Evolutionary conservation across 2,113 vertebrate species (phyloP).

Genomic region (Podarcis muralis): DNA sequence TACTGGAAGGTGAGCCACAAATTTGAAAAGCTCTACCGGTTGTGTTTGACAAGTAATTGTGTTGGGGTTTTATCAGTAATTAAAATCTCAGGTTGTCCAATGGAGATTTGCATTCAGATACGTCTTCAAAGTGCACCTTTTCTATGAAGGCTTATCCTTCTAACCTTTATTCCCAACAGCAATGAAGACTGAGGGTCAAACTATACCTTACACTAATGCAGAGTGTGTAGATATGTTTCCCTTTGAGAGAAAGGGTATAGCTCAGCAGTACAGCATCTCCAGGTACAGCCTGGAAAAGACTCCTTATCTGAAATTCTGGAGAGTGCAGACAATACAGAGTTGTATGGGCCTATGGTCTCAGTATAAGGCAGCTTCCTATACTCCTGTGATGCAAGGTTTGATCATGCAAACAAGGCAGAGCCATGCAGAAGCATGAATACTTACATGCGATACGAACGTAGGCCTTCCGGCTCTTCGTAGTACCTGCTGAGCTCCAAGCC

Average conservation of each 20-base stretch:
- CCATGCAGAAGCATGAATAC: slow-evolving; percentile 44
- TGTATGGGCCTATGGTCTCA: too few relatives aligned
- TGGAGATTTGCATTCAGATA: not conserved
- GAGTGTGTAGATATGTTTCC: too few relatives aligned
- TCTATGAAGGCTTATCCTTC: not conserved
- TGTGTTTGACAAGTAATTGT: not conserved
- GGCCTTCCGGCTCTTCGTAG: slow-evolving; percentile 94
- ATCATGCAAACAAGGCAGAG: fast-evolving
- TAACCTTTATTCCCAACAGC: not conserved
- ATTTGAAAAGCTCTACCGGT: not conserved
- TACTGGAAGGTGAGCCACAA: not conserved
- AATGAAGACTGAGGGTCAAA: not conserved
- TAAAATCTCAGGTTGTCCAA: not conserved
- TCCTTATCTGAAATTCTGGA: too few relatives aligned
- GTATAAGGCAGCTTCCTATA: too few relatives aligned
- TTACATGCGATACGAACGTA: slow-evolving; percentile 95
- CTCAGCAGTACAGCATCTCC: too few relatives aligned
- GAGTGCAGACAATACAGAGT: too few relatives aligned
- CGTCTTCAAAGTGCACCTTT: not conserved
- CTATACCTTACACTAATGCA: not conserved
- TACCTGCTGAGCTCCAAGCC: slow-evolving; percentile 95
- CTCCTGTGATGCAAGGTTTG: not conserved
- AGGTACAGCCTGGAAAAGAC: too few relatives aligned
- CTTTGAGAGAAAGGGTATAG: too few relatives aligned
- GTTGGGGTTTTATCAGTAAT: not conserved